Evolutionary conservation across 2,113 vertebrate genomes (phyloP).

Genomic region (Sturnus vulgaris): DNA sequence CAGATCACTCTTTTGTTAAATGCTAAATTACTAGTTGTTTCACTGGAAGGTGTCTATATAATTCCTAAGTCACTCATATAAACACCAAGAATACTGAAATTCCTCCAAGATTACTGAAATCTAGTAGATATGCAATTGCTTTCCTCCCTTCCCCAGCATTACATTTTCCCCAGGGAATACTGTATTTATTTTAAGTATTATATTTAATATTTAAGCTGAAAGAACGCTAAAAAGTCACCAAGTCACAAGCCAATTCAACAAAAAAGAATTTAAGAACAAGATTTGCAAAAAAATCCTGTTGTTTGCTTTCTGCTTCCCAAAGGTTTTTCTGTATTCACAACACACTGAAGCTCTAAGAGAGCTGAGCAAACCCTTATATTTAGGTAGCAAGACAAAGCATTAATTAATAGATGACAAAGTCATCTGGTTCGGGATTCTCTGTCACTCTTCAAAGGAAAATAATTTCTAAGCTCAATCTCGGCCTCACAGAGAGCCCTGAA

Average conservation of each 20-base stretch:
- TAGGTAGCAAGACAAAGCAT: not conserved
- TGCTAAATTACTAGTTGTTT: not conserved
- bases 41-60: accelerated
- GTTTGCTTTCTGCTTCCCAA: not conserved
- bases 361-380: not conserved
- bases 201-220: not conserved
- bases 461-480: not conserved
- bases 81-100: not conserved
- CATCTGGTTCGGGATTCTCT: not conserved
- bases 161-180: not conserved
- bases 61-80: not conserved
- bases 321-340: not conserved
- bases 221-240: not conserved
- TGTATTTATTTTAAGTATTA: not conserved
- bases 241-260: not conserved
- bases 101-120: not conserved
- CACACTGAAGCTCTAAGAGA: not conserved
- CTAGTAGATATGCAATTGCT: not conserved
- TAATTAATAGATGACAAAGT: constrained; percentile 27
- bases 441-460: not conserved
- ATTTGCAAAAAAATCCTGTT: not conserved
- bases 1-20: not conserved
- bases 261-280: not conserved
- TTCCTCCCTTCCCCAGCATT: not conserved
- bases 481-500: not conserved